A percentile compares a stretch with the other conserved stretches of the same genome.
Evolutionary conservation across 2,113 vertebrate genomes (phyloP).

Genomic region (Oxyura jamaicensis): DNA sequence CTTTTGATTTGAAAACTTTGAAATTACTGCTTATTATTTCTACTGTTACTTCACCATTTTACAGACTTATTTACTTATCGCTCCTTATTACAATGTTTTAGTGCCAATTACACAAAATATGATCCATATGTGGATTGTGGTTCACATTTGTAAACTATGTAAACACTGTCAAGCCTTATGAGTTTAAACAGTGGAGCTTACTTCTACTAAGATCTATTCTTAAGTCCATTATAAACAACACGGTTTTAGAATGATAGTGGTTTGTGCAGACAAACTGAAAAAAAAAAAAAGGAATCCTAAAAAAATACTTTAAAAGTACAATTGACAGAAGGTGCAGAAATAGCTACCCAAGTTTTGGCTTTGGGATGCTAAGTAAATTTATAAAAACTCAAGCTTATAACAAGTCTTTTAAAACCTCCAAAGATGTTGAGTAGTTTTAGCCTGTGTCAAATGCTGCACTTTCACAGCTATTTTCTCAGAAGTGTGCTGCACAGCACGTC

Average conservation of each 20-base stretch:
- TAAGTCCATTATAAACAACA: slow-evolving; percentile 43
- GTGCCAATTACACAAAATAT: slow-evolving; percentile 57
- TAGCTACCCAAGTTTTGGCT: neutral
- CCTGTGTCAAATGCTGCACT: fast-evolving
- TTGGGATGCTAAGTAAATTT: neutral
- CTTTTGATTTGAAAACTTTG: slow-evolving; percentile 43
- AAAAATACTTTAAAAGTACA: neutral
- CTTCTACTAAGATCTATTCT: slow-evolving; percentile 23
- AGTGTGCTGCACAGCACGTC: slow-evolving; percentile 34
- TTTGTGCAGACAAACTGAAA: neutral
- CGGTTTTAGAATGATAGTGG: neutral
- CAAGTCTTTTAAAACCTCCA: neutral
- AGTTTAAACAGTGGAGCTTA: slow-evolving; percentile 59
- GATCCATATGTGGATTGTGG: slow-evolving; percentile 52
- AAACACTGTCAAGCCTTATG: slow-evolving; percentile 55
- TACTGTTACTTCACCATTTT: slow-evolving; percentile 34
- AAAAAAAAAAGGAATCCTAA: neutral
- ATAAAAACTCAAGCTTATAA: neutral
- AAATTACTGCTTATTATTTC: slow-evolving; percentile 55
- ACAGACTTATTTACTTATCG: slow-evolving; percentile 56
- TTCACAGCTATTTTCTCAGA: neutral
- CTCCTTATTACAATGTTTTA: slow-evolving; percentile 40
- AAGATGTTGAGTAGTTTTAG: neutral
- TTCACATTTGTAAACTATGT: slow-evolving; percentile 63
- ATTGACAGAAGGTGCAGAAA: neutral